Base-by-base conservation (phyloP, 2,888 invertebrate species). In the Rhagonycha lutea region DNA sequence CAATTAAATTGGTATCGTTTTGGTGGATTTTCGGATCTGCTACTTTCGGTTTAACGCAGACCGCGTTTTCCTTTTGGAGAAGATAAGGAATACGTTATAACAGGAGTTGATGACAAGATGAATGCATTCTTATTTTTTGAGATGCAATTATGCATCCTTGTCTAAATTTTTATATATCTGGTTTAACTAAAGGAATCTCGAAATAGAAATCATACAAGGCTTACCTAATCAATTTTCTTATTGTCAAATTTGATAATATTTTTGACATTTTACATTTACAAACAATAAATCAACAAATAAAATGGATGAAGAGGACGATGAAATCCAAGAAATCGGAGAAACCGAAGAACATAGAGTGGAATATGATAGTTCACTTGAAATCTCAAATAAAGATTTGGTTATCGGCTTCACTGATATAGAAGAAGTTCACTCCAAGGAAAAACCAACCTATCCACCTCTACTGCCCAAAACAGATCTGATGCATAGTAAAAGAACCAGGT, bases 401-500 rank as follows among this genome's bases (percentile, higher is more conserved):
- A 47, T 47, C n/a, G 47, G n/a, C 47, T 47, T 47, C 2, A 7
- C 3, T 1, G 47, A 47, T 47, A 7, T 5, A 7, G 47, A 47
- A n/a, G 47, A 47, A 7, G 1, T 7, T 7, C 7, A 4, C n/a
- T 32, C 12, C 5, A 72, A 68, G 14, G 8, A 18, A 1, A 73
- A 76, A 74, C 71, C 74, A 10, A 63, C 71, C 1, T 77, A 77
- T 70, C 68, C 78, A n/a, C 24, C 69, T 29, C 70, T 75, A 70
- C 2, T 73, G 14, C 10, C 26, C 12, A 78, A 72, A 18, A 68
- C 32, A 23, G 75, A 78, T 9, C 14, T 62, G 32, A 4, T 29
- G 3, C 47, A 28, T 14, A 69, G 65, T n/a, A 78, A 77, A 78
- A 29, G 68, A 2, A 74, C 67, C 14, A 61, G 68, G 10, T 88